Evolutionary conservation across 1,140 invertebrate genomes (phyloP).

Genomic region (Drosophila aff.): DNA sequence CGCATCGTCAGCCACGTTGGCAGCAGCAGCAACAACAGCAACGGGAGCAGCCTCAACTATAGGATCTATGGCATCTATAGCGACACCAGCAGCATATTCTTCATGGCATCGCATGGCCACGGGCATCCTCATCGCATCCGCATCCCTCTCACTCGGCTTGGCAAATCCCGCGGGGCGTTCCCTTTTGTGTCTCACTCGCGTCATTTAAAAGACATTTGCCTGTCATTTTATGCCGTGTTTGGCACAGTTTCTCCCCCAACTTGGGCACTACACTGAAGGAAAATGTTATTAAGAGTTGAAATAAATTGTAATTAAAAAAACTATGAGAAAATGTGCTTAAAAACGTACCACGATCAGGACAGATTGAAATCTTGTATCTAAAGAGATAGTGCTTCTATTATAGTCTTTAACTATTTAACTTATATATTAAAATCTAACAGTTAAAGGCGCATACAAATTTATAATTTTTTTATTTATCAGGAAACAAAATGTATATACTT

Average conservation of each 20-base stretch:
- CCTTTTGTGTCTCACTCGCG: constrained; percentile 82
- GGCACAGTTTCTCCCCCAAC: constrained; percentile 70
- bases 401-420: no score
- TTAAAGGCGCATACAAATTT: no score
- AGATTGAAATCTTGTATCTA: no score
- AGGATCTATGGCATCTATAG: constrained; percentile 47
- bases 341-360: no score
- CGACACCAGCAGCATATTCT: constrained; percentile 46
- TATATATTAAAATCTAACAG: no score
- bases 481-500: no score
- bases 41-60: constrained; percentile 9
- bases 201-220: constrained; percentile 84
- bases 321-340: background rate
- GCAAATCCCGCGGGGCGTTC: constrained; percentile 78
- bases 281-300: background rate
- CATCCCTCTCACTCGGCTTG: constrained; percentile 17
- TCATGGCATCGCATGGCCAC: constrained; percentile 40
- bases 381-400: no score
- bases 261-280: constrained; percentile 10
- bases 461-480: no score
- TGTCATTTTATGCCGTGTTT: constrained; percentile 83
- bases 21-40: background rate
- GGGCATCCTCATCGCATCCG: constrained; percentile 29
- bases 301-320: background rate
- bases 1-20: constrained; percentile 78